These are phyloP conservation scores for Triplophysa tibetana DNA, from an alignment of 2,113 vertebrate species.

Conservation along the genomic window DNA sequence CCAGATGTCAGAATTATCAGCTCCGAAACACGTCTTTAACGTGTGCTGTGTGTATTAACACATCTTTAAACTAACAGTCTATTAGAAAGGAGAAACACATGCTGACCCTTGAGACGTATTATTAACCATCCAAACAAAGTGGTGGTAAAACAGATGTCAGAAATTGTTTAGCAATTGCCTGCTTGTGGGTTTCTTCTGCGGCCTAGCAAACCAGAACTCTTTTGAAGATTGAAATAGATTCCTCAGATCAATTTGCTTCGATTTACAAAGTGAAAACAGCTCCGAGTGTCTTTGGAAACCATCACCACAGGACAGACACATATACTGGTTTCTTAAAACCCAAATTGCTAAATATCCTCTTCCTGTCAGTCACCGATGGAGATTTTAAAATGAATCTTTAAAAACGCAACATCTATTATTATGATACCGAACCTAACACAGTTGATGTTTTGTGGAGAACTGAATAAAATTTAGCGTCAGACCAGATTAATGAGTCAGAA, in stretches of 20 bases:
- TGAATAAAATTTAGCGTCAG: too few relatives aligned
- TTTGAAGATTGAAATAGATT: neutral
- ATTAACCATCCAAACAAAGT: conserved; percentile 20
- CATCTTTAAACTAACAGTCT: conserved; percentile 7
- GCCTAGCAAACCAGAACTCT: neutral
- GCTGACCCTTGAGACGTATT: neutral
- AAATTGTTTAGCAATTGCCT: neutral
- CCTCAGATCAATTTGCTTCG: neutral
- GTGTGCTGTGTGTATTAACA: conserved; percentile 12
- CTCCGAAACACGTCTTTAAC: neutral
- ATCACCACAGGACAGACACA: neutral
- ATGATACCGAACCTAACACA: too few relatives aligned
- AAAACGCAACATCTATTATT: too few relatives aligned
- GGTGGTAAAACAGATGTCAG: conserved; percentile 27
- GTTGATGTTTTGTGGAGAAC: too few relatives aligned
- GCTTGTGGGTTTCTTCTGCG: neutral
- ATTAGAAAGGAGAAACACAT: conserved; percentile 18
- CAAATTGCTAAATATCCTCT: neutral
- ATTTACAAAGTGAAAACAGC: conserved; percentile 20
- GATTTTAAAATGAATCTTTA: too few relatives aligned
- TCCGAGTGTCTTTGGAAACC: neutral
- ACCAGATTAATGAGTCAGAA: too few relatives aligned
- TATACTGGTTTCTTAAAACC: neutral
- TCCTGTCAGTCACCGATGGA: neutral
- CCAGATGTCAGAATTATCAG: conserved; percentile 1